Percentiles rank a stretch among this genome's conserved stretches.
phyloP scores from a whole-genome alignment of 2,797 vertebrate genomes.

The Sebastes diaconus region DNA sequence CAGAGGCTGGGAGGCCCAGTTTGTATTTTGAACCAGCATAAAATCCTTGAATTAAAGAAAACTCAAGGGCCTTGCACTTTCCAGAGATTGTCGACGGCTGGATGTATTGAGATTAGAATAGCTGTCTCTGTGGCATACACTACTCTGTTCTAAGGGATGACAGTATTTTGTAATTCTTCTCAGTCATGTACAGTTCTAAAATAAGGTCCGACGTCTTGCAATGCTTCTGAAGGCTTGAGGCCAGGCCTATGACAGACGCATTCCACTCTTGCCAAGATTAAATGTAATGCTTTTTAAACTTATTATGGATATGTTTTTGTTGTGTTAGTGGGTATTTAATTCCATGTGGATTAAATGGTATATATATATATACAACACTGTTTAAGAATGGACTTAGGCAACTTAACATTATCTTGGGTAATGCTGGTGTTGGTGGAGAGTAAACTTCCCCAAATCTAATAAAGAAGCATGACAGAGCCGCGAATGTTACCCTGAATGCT shows the following conservation, averaged over 20 bases:
- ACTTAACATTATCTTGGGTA: neutral
- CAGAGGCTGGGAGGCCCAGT: conserved; percentile 76
- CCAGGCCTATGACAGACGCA: neutral
- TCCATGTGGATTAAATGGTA: neutral
- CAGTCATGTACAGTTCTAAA: conserved; percentile 48
- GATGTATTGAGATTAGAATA: conserved; percentile 72
- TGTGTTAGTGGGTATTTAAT: neutral
- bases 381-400: neutral
- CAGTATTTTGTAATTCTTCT: conserved; percentile 56
- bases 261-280: neutral
- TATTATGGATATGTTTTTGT: neutral
- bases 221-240: conserved; percentile 1
- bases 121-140: conserved; percentile 66
- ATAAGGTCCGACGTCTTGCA: conserved; percentile 43
- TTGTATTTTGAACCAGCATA: conserved; percentile 83
- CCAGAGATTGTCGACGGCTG: conserved; percentile 78
- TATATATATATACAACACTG: neutral
- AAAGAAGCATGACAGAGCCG: neutral
- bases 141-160: conserved; percentile 52
- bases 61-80: conserved; percentile 82
- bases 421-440: neutral
- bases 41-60: conserved; percentile 86
- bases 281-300: neutral
- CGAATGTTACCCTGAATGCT: neutral
- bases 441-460: neutral